phyloP scores from a whole-genome alignment of 2,113 vertebrate species.

The Strigops habroptila region DNA sequence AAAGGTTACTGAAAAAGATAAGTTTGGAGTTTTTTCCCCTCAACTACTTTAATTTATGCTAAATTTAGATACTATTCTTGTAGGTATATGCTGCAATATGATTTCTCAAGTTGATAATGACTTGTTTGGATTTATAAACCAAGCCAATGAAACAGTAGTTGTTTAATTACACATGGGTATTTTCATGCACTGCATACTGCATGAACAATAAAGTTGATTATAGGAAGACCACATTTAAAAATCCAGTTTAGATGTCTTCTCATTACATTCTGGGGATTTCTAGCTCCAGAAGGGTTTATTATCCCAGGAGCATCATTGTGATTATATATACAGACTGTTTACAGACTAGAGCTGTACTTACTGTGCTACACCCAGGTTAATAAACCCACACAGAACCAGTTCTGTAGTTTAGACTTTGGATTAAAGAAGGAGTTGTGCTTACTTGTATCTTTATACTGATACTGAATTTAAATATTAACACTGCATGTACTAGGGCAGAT shows the following conservation, averaged over 20 bases:
- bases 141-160: background rate
- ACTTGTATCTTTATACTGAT: background rate
- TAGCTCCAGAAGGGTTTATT: background rate
- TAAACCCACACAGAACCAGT: background rate
- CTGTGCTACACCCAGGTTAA: background rate
- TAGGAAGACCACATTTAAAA: background rate
- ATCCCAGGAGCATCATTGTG: background rate
- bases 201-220: background rate
- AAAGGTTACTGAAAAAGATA: background rate
- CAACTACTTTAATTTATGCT: background rate
- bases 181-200: background rate
- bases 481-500: background rate
- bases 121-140: background rate
- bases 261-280: background rate
- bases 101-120: background rate
- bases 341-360: background rate
- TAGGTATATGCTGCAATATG: background rate
- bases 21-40: background rate
- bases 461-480: background rate
- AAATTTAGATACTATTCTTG: background rate
- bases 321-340: background rate
- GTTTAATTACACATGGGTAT: background rate
- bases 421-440: background rate
- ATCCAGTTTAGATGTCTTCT: background rate
- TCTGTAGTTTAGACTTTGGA: background rate